Percentiles rank a stretch among this genome's conserved stretches.
phyloP scores from a whole-genome alignment of 2,888 invertebrate species.

The Cheilosia pagana region DNA sequence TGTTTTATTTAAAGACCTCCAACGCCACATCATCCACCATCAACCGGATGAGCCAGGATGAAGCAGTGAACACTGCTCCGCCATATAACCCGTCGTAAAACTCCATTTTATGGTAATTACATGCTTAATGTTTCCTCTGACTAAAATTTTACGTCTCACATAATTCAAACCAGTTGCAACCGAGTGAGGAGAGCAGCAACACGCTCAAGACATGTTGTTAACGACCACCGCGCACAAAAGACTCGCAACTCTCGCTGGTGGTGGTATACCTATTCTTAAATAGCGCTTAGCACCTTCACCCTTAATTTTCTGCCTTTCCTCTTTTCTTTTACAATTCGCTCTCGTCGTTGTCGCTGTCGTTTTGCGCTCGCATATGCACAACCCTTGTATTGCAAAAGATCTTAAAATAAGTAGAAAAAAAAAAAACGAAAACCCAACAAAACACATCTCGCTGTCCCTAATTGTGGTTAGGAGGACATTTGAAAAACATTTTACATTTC shows the following conservation, averaged over 20 bases:
- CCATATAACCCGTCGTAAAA: conserved; percentile 47
- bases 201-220: conserved; percentile 62
- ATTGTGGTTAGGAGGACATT: conserved; percentile 59
- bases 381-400: conserved; percentile 27
- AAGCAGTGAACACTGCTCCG: conserved; percentile 34
- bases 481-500: conserved; percentile 46
- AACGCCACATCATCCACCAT: not conserved
- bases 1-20: not conserved
- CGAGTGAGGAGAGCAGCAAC: conserved; percentile 13
- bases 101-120: conserved; percentile 66
- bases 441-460: conserved; percentile 16
- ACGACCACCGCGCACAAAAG: conserved; percentile 50
- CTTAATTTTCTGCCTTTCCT: conserved; percentile 57
- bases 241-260: conserved; percentile 16
- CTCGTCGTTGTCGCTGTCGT: not conserved
- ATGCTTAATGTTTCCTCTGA: conserved; percentile 61
- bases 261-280: conserved; percentile 58
- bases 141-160: conserved; percentile 60
- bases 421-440: not conserved
- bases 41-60: conserved; percentile 23
- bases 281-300: conserved; percentile 65
- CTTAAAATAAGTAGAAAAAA: conserved; percentile 6
- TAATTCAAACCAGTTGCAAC: conserved; percentile 46
- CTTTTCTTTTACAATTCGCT: conserved; percentile 16
- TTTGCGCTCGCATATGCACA: conserved; percentile 7